Evolutionary conservation across 2,888 invertebrate species (phyloP).

Genomic region (Mesoligia furuncula): DNA sequence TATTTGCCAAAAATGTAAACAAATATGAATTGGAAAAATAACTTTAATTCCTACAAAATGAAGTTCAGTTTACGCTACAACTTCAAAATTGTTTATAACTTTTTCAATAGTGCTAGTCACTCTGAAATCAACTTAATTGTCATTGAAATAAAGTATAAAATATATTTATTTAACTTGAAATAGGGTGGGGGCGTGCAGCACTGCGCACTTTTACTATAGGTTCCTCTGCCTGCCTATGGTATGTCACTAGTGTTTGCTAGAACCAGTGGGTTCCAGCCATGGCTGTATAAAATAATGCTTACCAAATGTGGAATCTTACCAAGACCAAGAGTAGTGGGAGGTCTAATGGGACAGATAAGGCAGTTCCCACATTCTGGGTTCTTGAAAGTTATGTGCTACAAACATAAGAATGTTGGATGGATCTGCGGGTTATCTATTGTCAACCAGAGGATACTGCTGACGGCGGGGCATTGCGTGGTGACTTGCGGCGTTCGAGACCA

Average conservation of each 20-base stretch:
- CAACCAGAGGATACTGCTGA: constrained; percentile 13
- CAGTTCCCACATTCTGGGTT: constrained; percentile 11
- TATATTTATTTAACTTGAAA: too few species aligned
- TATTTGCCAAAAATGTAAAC: too few species aligned
- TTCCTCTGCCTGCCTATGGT: not conserved
- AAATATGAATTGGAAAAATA: too few species aligned
- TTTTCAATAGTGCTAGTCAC: too few species aligned
- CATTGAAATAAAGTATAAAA: too few species aligned
- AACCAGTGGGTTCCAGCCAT: too few species aligned
- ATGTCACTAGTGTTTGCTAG: not conserved
- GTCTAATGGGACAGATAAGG: not conserved
- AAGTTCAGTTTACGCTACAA: too few species aligned
- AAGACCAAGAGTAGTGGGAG: not conserved
- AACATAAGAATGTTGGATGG: rapidly evolving
- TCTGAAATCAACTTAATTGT: too few species aligned
- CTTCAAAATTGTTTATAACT: too few species aligned
- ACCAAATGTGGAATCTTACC: not conserved
- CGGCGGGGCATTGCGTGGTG: constrained; percentile 2
- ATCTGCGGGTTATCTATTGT: constrained; percentile 6
- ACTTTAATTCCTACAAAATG: too few species aligned
- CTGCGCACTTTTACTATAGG: too few species aligned
- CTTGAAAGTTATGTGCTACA: not conserved
- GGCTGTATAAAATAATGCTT: not conserved
- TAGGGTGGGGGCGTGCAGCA: too few species aligned
- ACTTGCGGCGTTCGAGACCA: rapidly evolving